These are phyloP conservation scores for Gastracanthus pulcherrimus DNA, from an alignment of 2,888 invertebrate species.

Conservation along the genomic window DNA sequence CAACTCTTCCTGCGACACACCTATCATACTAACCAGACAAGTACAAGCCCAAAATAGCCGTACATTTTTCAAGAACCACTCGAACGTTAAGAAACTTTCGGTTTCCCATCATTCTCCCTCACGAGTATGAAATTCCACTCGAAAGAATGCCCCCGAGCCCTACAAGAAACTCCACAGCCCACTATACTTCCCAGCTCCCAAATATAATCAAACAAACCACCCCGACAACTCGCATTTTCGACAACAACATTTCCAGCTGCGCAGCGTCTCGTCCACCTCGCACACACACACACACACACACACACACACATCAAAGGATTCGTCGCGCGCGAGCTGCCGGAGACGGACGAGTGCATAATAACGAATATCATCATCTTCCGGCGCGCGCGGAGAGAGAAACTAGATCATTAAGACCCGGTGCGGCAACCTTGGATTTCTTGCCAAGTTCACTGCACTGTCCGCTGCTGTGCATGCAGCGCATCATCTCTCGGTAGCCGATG, in stretches of 20 bases:
- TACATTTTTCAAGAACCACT: background rate
- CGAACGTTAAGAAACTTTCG: background rate
- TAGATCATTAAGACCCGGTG: slow-evolving; percentile 73
- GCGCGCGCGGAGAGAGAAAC: slow-evolving; percentile 65
- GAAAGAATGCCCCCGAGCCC: no score
- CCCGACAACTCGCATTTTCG: no score
- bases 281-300: background rate
- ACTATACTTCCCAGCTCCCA: no score
- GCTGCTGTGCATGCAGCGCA: slow-evolving; percentile 45
- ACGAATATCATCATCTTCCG: slow-evolving; percentile 65
- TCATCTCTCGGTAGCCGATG: slow-evolving; percentile 46
- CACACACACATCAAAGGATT: background rate
- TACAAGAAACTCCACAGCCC: no score
- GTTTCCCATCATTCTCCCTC: slow-evolving; percentile 7
- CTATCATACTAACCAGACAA: slow-evolving; percentile 7
- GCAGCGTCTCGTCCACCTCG: no score
- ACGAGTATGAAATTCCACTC: no score
- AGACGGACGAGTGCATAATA: slow-evolving; percentile 57
- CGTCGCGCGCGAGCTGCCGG: background rate
- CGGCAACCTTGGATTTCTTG: slow-evolving; percentile 75
- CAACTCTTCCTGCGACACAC: slow-evolving; percentile 14
- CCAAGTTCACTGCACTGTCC: slow-evolving; percentile 75
- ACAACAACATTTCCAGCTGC: no score
- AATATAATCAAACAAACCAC: no score
- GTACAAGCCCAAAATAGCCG: slow-evolving; percentile 12